Evolutionary conservation across 2,797 vertebrate genomes (phyloP), one percentile per base, ranked within the genome.

Genomic region (Phrynocephalus guinanensis): DNA sequence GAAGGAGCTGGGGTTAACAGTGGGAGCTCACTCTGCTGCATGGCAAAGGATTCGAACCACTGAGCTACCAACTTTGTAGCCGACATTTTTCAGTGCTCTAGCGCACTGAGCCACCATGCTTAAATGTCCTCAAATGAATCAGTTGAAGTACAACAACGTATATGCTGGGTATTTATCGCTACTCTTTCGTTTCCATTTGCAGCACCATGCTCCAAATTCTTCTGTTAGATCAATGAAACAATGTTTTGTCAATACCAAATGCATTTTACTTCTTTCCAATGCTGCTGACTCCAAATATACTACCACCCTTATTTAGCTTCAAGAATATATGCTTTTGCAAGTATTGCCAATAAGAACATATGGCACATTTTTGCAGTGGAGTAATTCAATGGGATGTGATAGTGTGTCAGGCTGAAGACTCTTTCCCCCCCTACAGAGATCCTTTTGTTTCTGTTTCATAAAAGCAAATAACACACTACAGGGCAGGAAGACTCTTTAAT

Each of bases 371-470:
- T 7, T 73, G 1, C 71, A 52, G 60, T 79, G 15, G 77, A 26
- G 13, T 44, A 76, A 77, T 83, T n/a, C 66, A 15, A 22, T 13
- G 60, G 24, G 87, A 90, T 82, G 0, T 7, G 56, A 6, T 73
- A 78, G 24, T 6, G 2, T 82, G 83, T 2, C 0, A 85, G 89
- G 87, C 18, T 79, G 20, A 1, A 44, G n/a, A 80, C 81, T 66
- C 1, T 1, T 85, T 87, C 30, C 81, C 52, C n/a, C n/a, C n/a
- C n/a, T n/a, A 79, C 0, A 33, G 79, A 83, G 0, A 86, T 24
- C 13, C 33, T 86, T 86, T 83, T 76, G 68, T 48, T 83, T 88
- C 85, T 81, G 60, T 44, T 75, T 91, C 0, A 0, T 56, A 87
- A 2, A 87, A 83, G 1, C 7, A 18, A 84, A 88, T 10, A 8